phyloP scores from a whole-genome alignment of 2,888 invertebrate genomes.

The Pristionchus japonicus region DNA sequence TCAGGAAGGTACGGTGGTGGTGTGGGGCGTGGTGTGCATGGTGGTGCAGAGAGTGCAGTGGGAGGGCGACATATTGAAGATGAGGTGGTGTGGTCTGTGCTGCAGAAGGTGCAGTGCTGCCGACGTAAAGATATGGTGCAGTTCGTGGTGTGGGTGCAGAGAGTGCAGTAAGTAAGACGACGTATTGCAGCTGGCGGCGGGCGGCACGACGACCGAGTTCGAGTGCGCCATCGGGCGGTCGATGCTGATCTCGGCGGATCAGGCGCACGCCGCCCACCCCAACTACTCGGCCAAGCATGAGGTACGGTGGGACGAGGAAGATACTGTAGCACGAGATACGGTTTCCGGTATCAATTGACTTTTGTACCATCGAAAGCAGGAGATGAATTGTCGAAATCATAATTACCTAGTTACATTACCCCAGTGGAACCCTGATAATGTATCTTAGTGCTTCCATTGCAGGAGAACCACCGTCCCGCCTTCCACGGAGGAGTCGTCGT shows the following conservation, averaged over 20 bases:
- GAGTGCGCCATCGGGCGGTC: conserved; percentile 77
- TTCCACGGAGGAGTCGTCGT: conserved; percentile 72
- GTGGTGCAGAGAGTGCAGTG: background rate
- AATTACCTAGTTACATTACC: background rate
- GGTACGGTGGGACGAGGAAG: conserved; percentile 57
- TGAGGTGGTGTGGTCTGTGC: background rate
- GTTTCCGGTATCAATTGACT: background rate
- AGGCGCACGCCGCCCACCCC: conserved; percentile 76
- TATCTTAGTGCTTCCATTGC: background rate
- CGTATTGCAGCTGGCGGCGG: conserved; percentile 14
- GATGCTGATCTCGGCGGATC: conserved; percentile 76
- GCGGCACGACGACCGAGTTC: conserved; percentile 60
- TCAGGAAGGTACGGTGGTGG: conserved; percentile 74
- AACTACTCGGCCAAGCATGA: conserved; percentile 77
- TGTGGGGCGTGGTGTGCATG: background rate
- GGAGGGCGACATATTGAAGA: too few relatives aligned
- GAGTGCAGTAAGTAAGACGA: background rate
- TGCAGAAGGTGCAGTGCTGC: background rate
- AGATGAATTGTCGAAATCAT: too few relatives aligned
- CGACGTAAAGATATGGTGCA: conserved; percentile 2
- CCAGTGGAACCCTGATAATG: too few relatives aligned
- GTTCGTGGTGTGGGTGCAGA: background rate
- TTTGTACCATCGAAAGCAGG: too few relatives aligned
- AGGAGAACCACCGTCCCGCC: conserved; percentile 68
- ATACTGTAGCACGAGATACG: background rate